Evolutionary conservation across 1,140 invertebrate species (phyloP), one percentile per base, ranked within the genome.

Genomic region (Zaprionus lachaisei): DNA sequence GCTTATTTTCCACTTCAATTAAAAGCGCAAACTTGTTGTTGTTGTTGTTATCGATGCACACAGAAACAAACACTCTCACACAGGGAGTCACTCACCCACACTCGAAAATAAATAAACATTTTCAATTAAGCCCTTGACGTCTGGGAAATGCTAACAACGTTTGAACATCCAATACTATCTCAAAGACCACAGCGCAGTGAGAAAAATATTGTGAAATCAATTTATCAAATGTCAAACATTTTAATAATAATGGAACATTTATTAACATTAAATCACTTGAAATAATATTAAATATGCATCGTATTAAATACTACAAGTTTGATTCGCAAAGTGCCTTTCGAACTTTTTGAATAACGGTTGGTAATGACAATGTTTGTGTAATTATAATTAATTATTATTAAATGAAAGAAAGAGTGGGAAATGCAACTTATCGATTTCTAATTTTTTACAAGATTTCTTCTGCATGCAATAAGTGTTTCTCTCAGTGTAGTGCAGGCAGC

Each of bases 91-190:
- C 17, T 28, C 20, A 34, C 20, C 22, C 61, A 57, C 15, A 17
- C 49, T 22, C 63, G 51, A 44, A 61, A 74, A 67, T 58, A 79
- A 76, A 76, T 70, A 79, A 69, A 71, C 65, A 76, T 79, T 84
- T 83, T 81, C 74, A 89, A 87, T 89, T 84, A 81, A 56, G 44
- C 47, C 20, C 11, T 51, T 24, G 47, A 51, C 47, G 47, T 51
- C 22, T 4, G 34, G 51, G 22, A 20, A 49, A 41, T 37, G 37
- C 26, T 26, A 44, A 38, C 55, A 80, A 72, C 76, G 63, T 63
- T 64, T 20, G 24, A 55, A 51, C n/a, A 47, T 11, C n/a, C 41
- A 17, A 38, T 38, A 15, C 37, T 38, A 47, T 9, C 51, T 47
- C 41, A 24, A 60, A 24, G 28, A 15, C 24, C 37, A 66, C 47